Percentiles rank a stretch among this genome's conserved stretches.
Conservation (phyloP, 2,888 invertebrate species). For the Parnassius apollo region DNA sequence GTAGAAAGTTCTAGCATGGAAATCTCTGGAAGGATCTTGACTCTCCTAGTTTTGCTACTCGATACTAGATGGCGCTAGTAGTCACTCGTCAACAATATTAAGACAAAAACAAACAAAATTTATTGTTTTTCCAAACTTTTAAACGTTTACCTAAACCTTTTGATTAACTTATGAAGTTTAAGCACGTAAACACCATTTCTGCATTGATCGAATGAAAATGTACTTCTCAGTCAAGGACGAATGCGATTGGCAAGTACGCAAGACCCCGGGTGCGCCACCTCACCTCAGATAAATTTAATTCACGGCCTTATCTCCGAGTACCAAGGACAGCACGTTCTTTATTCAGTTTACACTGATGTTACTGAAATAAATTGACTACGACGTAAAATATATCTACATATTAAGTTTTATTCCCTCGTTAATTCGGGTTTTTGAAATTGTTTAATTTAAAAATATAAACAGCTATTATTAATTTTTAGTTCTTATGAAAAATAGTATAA, state of each 20-base stretch:
- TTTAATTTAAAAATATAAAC: no score
- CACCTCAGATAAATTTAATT: slow-evolving; percentile 14
- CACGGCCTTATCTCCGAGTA: slow-evolving; percentile 1
- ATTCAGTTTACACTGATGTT: slow-evolving; percentile 10
- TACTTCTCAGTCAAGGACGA: slow-evolving; percentile 1
- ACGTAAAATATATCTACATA: neutral
- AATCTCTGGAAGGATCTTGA: neutral
- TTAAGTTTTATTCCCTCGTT: neutral
- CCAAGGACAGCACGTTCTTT: neutral
- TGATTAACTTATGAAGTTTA: neutral
- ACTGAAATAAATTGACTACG: neutral
- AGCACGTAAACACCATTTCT: neutral
- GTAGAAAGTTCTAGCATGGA: no score
- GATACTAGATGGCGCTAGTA: no score
- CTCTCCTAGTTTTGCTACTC: neutral
- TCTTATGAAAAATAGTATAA: no score
- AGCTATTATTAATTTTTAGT: no score
- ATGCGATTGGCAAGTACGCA: neutral
- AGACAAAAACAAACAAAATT: neutral
- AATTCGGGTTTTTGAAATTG: neutral
- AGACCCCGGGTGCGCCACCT: neutral
- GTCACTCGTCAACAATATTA: neutral
- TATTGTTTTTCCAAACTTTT: neutral
- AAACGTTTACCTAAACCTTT: neutral
- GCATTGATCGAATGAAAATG: neutral